Evolutionary conservation across 2,888 invertebrate species (phyloP).

Genomic region (Hypena proboscidalis): DNA sequence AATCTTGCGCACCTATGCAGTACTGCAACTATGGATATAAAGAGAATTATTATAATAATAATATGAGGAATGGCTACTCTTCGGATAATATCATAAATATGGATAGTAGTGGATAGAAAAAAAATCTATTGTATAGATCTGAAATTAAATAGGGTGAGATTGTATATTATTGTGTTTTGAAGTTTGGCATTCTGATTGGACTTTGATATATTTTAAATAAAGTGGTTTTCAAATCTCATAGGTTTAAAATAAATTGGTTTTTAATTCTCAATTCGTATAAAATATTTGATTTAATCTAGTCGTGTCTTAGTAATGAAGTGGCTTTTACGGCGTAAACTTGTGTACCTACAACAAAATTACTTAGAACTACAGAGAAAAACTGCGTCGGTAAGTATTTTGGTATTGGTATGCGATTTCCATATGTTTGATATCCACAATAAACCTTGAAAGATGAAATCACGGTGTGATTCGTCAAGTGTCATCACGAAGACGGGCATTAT

Average conservation of each 20-base stretch:
- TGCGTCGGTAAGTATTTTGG: too few species aligned
- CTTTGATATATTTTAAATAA: slow-evolving; percentile 1
- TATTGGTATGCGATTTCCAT: too few species aligned
- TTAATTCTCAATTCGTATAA: too few species aligned
- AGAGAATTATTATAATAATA: slow-evolving; percentile 64
- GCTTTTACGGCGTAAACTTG: too few species aligned
- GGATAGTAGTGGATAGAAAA: slow-evolving; percentile 49
- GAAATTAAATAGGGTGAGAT: slow-evolving; percentile 2
- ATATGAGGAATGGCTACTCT: slow-evolving; percentile 63
- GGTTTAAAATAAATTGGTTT: too few species aligned
- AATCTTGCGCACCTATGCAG: slow-evolving; percentile 59
- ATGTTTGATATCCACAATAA: slow-evolving; percentile 3
- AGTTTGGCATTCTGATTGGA: not conserved
- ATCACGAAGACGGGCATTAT: slow-evolving; percentile 6
- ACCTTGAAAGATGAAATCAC: slow-evolving; percentile 14
- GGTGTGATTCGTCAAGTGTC: slow-evolving; percentile 13
- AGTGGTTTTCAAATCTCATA: not conserved
- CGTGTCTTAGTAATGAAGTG: too few species aligned
- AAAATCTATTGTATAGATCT: slow-evolving; percentile 7
- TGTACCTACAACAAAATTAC: too few species aligned
- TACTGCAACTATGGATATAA: slow-evolving; percentile 76
- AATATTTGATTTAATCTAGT: too few species aligned
- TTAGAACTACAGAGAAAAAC: too few species aligned
- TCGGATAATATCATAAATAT: slow-evolving; percentile 69
- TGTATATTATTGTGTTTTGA: not conserved